Conservation (phyloP, 2,797 vertebrate species). For the Notolabrus celidotus region DNA sequence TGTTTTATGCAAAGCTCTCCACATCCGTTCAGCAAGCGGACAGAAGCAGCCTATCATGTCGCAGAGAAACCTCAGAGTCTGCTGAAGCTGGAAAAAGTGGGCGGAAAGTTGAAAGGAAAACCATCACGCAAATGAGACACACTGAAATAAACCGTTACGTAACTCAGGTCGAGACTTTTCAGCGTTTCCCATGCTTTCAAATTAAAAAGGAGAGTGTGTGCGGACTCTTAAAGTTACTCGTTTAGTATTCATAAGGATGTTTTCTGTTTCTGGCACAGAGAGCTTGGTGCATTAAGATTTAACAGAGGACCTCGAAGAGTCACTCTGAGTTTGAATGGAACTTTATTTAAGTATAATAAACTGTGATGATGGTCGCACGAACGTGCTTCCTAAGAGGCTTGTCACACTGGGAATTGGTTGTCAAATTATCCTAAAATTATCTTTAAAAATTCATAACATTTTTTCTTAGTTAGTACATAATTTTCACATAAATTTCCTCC, state of each 20-base stretch:
- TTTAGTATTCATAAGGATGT: background rate
- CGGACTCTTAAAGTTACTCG: background rate
- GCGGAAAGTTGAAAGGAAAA: constrained; percentile 55
- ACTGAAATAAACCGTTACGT: constrained; percentile 50
- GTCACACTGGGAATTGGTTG: background rate
- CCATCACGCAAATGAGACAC: constrained; percentile 15
- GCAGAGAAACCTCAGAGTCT: constrained; percentile 33
- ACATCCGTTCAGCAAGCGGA: constrained; percentile 10
- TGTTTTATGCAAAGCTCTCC: constrained; percentile 44
- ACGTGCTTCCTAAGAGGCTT: background rate
- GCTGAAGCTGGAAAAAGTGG: constrained; percentile 46
- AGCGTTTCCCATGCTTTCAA: background rate
- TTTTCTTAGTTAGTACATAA: background rate
- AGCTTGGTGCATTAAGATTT: constrained; percentile 1
- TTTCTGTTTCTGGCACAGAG: constrained; percentile 3
- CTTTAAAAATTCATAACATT: background rate
- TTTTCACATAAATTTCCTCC: background rate
- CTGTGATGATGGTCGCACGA: background rate
- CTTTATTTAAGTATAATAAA: constrained; percentile 5
- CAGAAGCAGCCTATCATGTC: constrained; percentile 55
- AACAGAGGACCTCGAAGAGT: constrained; percentile 10
- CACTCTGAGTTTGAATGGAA: background rate
- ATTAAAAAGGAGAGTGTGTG: background rate
- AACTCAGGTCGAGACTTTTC: constrained; percentile 3
- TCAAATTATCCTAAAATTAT: background rate